phyloP scores from a whole-genome alignment of 2,888 invertebrate genomes.

The Tiliacea aurago region DNA sequence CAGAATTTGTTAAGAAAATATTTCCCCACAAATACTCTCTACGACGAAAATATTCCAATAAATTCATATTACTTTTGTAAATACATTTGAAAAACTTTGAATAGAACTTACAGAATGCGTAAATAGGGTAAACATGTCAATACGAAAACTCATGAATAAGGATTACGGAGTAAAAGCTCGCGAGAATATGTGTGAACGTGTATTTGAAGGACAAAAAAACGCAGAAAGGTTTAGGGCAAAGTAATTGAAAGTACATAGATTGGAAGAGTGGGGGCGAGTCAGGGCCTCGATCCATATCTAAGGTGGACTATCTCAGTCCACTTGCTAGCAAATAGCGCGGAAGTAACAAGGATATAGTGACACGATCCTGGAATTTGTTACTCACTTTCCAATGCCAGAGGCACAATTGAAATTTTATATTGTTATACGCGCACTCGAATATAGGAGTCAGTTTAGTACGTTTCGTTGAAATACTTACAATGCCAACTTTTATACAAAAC shows the following conservation, averaged over 20 bases:
- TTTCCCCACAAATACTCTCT: slow-evolving; percentile 48
- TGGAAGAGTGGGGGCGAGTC: slow-evolving; percentile 73
- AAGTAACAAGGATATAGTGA: slow-evolving; percentile 86
- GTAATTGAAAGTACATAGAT: slow-evolving; percentile 84
- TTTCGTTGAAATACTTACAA: slow-evolving; percentile 28
- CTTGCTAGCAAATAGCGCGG: slow-evolving; percentile 87
- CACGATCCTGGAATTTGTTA: slow-evolving; percentile 83
- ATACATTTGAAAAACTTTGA: slow-evolving; percentile 66
- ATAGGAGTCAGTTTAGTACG: slow-evolving; percentile 32
- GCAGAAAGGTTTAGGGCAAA: slow-evolving; percentile 70
- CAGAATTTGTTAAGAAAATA: slow-evolving; percentile 49
- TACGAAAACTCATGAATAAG: slow-evolving; percentile 68
- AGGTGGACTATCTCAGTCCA: slow-evolving; percentile 88
- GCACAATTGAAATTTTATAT: slow-evolving; percentile 76
- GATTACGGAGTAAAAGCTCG: slow-evolving; percentile 57
- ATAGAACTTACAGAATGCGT: slow-evolving; percentile 62
- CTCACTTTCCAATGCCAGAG: slow-evolving; percentile 76
- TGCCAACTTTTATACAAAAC: slow-evolving; percentile 26
- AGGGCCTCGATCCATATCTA: slow-evolving; percentile 82
- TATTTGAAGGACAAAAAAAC: slow-evolving; percentile 60
- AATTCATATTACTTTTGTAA: slow-evolving; percentile 58
- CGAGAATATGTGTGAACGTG: slow-evolving; percentile 53
- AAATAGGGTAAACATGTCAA: slow-evolving; percentile 68
- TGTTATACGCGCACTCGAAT: slow-evolving; percentile 48
- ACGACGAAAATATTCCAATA: slow-evolving; percentile 62